These are phyloP conservation scores for Gasterosteus nipponicus DNA, from an alignment of 2,113 vertebrate genomes.

Conservation along the genomic window DNA sequence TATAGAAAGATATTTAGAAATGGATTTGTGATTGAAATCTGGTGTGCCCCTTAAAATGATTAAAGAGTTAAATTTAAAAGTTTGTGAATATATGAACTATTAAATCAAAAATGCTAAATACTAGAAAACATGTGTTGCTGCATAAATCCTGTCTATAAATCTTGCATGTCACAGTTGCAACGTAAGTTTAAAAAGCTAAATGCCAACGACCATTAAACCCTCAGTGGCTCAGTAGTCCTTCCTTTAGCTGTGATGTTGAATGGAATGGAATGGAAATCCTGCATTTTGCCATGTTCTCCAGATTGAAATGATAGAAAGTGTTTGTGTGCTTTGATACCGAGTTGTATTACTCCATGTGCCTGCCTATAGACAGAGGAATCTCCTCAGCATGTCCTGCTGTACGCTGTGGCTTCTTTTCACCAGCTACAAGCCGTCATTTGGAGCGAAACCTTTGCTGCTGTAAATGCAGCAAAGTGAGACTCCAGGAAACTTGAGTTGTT, in stretches of 20 bases:
- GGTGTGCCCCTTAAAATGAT: neutral
- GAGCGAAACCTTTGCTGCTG: constrained; percentile 39
- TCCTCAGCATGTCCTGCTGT: constrained; percentile 60
- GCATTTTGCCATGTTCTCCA: neutral
- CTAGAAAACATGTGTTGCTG: neutral
- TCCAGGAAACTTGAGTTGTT: constrained; percentile 33
- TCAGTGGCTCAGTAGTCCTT: neutral
- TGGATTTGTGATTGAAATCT: neutral
- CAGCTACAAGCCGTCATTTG: constrained; percentile 3
- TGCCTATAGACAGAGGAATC: constrained; percentile 34
- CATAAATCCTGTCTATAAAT: constrained; percentile 1
- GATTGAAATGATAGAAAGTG: neutral
- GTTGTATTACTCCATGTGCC: constrained; percentile 1
- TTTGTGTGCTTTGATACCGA: constrained; percentile 3
- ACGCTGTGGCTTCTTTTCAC: constrained; percentile 8
- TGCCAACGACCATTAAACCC: neutral
- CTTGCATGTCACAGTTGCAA: neutral
- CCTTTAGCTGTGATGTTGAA: neutral
- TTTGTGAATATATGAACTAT: neutral
- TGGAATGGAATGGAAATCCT: neutral
- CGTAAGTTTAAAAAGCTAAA: neutral
- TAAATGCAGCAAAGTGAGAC: constrained; percentile 41
- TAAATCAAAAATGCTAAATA: neutral
- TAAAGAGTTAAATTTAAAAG: constrained; percentile 9
- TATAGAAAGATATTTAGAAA: neutral